Conservation (phyloP, 2,888 invertebrate species). For the Polymixis flavicincta region DNA sequence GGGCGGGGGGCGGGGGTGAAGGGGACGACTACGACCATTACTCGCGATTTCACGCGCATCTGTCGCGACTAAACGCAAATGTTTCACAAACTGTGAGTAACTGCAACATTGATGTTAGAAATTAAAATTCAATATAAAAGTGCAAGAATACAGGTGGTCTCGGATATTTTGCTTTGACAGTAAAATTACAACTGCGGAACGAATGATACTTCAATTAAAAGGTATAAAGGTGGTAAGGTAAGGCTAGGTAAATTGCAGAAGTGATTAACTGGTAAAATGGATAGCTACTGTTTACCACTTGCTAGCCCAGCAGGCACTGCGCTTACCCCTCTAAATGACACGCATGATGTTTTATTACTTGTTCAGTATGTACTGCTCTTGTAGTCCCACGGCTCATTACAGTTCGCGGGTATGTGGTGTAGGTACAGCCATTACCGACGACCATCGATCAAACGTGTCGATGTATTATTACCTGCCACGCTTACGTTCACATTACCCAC, state of each 20-base stretch:
- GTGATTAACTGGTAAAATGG: not conserved
- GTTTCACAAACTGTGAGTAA: conserved; percentile 26
- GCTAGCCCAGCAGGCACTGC: too few species aligned
- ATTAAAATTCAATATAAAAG: not conserved
- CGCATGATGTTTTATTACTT: not conserved
- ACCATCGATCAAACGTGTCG: conserved; percentile 31
- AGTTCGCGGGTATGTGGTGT: not conserved
- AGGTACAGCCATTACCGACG: conserved; percentile 9
- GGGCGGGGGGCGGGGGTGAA: conserved; percentile 20
- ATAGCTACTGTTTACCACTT: not conserved
- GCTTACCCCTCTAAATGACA: not conserved
- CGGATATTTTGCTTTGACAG: not conserved
- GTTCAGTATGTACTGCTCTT: not conserved
- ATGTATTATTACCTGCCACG: conserved; percentile 16
- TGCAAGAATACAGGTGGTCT: not conserved
- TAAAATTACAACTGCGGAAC: not conserved
- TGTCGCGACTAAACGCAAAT: conserved; percentile 66
- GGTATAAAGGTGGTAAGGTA: too few species aligned
- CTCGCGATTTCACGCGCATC: conserved; percentile 76
- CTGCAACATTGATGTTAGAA: conserved; percentile 4
- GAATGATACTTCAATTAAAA: conserved; percentile 8
- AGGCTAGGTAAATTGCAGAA: not conserved
- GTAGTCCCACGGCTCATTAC: conserved; percentile 13
- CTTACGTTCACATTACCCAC: not conserved
- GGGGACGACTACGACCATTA: conserved; percentile 53